A percentile compares a stretch with the other conserved stretches of the same genome.
phyloP scores from a whole-genome alignment of 1,140 invertebrate species.

The Psix sp. region DNA sequence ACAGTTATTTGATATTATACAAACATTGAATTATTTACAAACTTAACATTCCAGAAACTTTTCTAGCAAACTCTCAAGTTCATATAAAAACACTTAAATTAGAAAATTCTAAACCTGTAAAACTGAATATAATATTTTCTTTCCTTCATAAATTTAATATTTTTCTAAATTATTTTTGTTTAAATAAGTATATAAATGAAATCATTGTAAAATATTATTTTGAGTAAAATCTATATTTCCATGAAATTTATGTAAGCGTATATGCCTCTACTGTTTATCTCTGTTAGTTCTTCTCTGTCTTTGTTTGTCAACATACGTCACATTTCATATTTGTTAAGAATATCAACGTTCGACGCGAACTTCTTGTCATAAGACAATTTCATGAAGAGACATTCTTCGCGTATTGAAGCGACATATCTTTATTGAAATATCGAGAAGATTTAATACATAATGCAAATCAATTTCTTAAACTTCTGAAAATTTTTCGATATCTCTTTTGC shows the following conservation, averaged over 20 bases:
- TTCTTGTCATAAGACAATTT: slow-evolving; percentile 11
- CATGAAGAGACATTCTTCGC: slow-evolving; percentile 6
- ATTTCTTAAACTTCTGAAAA: background rate
- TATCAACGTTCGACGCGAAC: slow-evolving; percentile 3
- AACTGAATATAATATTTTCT: too few species aligned
- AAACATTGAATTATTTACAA: too few species aligned
- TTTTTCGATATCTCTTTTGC: too few species aligned
- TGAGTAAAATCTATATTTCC: slow-evolving; percentile 14
- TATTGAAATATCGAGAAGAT: slow-evolving; percentile 22
- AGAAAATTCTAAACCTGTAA: too few species aligned
- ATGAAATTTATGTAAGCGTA: slow-evolving; percentile 19
- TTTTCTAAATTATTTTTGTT: too few species aligned
- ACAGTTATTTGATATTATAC: too few species aligned
- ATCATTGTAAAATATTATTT: too few species aligned
- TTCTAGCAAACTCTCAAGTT: too few species aligned
- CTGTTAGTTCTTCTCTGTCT: background rate
- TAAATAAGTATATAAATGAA: too few species aligned
- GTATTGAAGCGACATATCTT: slow-evolving; percentile 13
- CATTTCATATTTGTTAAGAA: slow-evolving; percentile 27
- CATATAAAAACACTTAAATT: too few species aligned
- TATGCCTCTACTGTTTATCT: background rate
- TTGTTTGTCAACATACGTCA: slow-evolving; percentile 8
- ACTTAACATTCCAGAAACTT: too few species aligned
- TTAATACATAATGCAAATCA: slow-evolving; percentile 8
- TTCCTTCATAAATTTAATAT: too few species aligned